Evolutionary conservation across 2,797 vertebrate species (phyloP).

Genomic region (Thamnophis elegans): DNA sequence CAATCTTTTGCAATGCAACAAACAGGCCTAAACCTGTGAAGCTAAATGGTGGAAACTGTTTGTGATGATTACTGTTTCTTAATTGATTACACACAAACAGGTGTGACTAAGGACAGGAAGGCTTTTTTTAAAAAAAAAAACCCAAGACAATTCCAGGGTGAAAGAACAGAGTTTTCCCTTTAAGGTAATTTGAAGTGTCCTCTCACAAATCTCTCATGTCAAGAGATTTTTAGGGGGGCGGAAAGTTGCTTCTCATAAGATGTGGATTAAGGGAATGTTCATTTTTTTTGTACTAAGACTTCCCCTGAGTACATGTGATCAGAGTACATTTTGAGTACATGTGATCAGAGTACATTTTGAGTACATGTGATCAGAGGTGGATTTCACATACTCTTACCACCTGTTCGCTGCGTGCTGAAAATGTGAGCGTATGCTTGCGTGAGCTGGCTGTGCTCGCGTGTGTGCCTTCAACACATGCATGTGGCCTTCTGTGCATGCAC

Average conservation of each 20-base stretch:
- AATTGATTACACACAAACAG: slow-evolving; percentile 71
- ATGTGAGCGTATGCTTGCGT: no score
- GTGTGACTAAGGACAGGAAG: slow-evolving; percentile 68
- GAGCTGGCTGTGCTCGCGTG: no score
- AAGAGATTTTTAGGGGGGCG: slow-evolving; percentile 14
- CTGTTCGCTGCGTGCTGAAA: no score
- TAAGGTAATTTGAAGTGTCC: slow-evolving; percentile 30
- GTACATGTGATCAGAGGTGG: not conserved
- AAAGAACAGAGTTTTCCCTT: slow-evolving; percentile 24
- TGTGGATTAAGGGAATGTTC: not conserved
- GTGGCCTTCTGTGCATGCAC: no score
- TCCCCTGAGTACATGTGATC: not conserved
- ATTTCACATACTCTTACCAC: no score
- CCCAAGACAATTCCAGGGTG: slow-evolving; percentile 56
- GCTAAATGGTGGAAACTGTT: slow-evolving; percentile 60
- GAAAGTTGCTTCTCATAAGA: not conserved
- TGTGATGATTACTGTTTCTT: slow-evolving; percentile 66
- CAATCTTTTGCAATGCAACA: slow-evolving; percentile 52
- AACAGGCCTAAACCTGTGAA: slow-evolving; percentile 65
- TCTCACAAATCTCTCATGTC: slow-evolving; percentile 17
- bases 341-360: not conserved
- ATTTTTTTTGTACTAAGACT: not conserved
- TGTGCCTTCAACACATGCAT: no score
- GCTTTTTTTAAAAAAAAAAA: not conserved
- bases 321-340: not conserved